Evolutionary conservation across 2,113 vertebrate species (phyloP).

Genomic region (Channa argus): DNA sequence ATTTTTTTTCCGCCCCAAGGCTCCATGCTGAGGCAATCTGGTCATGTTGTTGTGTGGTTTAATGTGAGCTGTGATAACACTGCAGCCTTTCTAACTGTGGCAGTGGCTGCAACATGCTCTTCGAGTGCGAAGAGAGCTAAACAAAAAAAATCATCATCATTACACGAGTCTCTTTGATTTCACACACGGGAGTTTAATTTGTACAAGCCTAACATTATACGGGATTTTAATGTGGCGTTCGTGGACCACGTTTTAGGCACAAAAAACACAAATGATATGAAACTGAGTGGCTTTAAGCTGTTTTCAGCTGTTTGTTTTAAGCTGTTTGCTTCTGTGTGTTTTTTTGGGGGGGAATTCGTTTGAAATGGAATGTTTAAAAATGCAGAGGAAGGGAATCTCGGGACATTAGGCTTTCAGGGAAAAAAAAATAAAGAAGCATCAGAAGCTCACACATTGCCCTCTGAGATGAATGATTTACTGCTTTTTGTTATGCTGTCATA

Average conservation of each 20-base stretch:
- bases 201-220: constrained; percentile 19
- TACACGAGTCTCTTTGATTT: constrained; percentile 47
- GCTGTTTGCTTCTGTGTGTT: not conserved
- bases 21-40: not conserved
- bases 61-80: not conserved
- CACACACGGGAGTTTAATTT: constrained; percentile 15
- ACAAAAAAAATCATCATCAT: constrained; percentile 34
- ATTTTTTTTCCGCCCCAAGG: not conserved
- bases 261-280: not conserved
- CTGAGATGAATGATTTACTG: constrained; percentile 31
- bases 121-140: constrained; percentile 17
- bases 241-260: not conserved
- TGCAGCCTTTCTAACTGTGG: constrained; percentile 5
- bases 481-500: not conserved
- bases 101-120: constrained; percentile 12
- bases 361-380: not conserved
- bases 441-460: constrained; percentile 12
- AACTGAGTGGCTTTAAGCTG: not conserved
- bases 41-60: not conserved
- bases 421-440: constrained; percentile 8
- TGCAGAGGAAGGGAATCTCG: not conserved
- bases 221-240: not conserved
- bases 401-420: not conserved
- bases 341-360: not conserved
- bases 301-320: not conserved